Percentiles rank a stretch among this genome's conserved stretches.
phyloP scores from a whole-genome alignment of 2,888 invertebrate genomes.

The Strigamia crassipes region DNA sequence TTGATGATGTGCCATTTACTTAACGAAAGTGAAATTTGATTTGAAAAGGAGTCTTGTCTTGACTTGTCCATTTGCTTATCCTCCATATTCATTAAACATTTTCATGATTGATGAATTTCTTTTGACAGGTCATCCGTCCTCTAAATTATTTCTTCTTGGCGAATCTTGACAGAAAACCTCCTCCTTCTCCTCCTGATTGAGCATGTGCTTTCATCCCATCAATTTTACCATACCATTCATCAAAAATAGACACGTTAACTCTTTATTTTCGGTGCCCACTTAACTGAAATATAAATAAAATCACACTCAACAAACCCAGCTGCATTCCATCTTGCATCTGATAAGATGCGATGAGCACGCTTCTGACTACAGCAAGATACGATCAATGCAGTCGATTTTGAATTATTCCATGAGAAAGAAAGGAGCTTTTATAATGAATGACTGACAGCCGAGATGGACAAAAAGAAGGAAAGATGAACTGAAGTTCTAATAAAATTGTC shows the following conservation, averaged over 20 bases:
- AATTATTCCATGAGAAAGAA: slow-evolving; percentile 2
- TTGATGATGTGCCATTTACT: not conserved
- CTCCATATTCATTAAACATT: not conserved
- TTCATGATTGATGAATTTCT: slow-evolving; percentile 8
- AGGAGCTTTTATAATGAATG: not conserved
- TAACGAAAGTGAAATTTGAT: not conserved
- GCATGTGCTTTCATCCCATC: not conserved
- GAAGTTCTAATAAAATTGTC: not conserved
- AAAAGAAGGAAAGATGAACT: not conserved
- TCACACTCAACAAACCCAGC: not conserved
- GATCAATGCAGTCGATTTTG: not conserved
- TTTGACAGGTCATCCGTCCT: slow-evolving; percentile 11
- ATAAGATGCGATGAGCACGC: not conserved
- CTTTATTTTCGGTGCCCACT: not conserved
- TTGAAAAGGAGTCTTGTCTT: not conserved
- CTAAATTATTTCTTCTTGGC: not conserved
- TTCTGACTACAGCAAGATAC: not conserved
- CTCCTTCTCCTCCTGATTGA: not conserved
- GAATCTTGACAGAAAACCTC: slow-evolving; percentile 3
- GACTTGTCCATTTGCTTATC: not conserved
- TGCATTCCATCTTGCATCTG: not conserved
- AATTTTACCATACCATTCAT: not conserved
- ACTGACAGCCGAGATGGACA: not conserved
- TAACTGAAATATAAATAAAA: not conserved
- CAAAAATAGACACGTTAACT: not conserved